Conservation (phyloP, 2,113 vertebrate species). For the Crotalus helleri region DNA sequence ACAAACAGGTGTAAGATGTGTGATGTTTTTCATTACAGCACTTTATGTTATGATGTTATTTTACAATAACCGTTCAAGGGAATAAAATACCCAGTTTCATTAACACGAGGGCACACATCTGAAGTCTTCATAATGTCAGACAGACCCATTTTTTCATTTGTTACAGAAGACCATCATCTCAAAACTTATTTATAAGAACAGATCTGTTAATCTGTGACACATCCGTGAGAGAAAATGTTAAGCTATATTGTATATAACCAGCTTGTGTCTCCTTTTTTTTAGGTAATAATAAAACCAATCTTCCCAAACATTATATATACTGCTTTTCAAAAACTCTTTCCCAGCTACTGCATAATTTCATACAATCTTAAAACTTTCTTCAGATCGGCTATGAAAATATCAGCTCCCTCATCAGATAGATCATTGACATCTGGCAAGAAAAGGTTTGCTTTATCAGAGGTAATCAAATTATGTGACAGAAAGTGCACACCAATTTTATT, state of each 20-base stretch:
- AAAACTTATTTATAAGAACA: not conserved
- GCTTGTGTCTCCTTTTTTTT: not conserved
- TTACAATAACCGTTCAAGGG: not conserved
- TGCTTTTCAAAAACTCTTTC: not conserved
- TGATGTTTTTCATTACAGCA: not conserved
- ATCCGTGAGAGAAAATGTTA: not conserved
- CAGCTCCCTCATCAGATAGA: constrained; percentile 1
- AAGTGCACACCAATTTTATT: constrained; percentile 4
- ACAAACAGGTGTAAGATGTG: not conserved
- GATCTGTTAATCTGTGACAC: not conserved
- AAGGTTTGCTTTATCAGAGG: not conserved
- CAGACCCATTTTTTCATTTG: not conserved
- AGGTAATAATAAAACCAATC: not conserved
- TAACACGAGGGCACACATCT: not conserved
- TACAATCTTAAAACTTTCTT: not conserved
- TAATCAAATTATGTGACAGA: constrained; percentile 15
- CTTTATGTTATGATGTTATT: not conserved
- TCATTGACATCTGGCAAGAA: not conserved
- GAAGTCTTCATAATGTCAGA: not conserved
- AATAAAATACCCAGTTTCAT: constrained; percentile 8
- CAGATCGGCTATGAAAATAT: constrained; percentile 15
- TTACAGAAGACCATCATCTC: not conserved
- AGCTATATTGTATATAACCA: not conserved
- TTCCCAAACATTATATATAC: not conserved
- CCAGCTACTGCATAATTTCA: not conserved